Percentiles rank a stretch among this genome's conserved stretches.
phyloP scores from a whole-genome alignment of 2,797 vertebrate genomes.

The Sebastes iracundus region DNA sequence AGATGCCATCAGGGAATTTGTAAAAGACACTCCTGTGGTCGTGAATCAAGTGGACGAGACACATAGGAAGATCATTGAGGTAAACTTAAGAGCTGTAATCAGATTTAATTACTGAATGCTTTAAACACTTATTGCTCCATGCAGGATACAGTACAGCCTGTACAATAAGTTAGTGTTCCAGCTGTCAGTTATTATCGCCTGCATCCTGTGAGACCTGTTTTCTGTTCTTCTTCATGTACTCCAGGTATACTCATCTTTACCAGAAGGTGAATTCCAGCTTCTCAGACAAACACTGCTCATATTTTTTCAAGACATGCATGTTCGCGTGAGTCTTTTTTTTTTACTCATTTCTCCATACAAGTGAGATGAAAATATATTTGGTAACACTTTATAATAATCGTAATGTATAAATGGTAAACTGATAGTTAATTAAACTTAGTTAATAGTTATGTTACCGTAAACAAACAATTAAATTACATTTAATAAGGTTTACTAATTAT shows the following conservation, averaged over 20 bases:
- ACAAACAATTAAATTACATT: too few relatives aligned
- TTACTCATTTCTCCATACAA: neutral
- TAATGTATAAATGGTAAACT: too few relatives aligned
- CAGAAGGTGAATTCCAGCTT: slow-evolving; percentile 92
- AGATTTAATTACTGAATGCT: neutral
- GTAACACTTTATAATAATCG: too few relatives aligned
- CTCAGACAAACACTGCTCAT: slow-evolving; percentile 92
- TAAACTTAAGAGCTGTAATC: slow-evolving; percentile 52
- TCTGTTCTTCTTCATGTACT: neutral
- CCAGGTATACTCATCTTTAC: slow-evolving; percentile 84
- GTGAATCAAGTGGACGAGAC: slow-evolving; percentile 91
- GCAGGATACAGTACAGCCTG: neutral
- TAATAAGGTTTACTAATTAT: too few relatives aligned
- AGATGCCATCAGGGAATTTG: slow-evolving; percentile 88
- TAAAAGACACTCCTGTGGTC: slow-evolving; percentile 85
- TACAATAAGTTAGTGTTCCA: neutral
- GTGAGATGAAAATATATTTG: neutral
- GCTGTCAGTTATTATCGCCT: neutral
- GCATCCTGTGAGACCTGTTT: neutral
- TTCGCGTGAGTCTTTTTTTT: slow-evolving; percentile 84
- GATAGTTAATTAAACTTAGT: too few relatives aligned
- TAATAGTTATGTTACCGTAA: too few relatives aligned
- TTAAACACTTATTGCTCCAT: neutral
- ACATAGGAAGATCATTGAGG: slow-evolving; percentile 88
- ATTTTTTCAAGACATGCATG: slow-evolving; percentile 93